Evolutionary conservation across 1,140 invertebrate species (phyloP).

Genomic region (Rhopalosiphum maidis): DNA sequence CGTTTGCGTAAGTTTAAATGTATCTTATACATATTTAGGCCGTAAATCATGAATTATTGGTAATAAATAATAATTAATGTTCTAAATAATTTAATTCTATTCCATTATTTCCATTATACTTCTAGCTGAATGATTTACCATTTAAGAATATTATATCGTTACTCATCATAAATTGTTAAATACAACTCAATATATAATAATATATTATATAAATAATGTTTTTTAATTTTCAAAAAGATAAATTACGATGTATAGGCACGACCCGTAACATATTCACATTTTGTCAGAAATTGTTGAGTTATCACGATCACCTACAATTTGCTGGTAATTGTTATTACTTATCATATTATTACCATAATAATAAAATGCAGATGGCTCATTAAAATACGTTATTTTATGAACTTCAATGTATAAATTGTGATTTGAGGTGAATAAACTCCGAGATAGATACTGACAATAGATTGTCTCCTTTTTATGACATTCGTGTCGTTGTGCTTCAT

Average conservation of each 20-base stretch:
- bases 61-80: not conserved
- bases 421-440: not conserved
- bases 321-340: not conserved
- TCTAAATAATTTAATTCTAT: too few relatives aligned
- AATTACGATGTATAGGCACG: not conserved
- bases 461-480: too few relatives aligned
- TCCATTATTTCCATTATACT: not conserved
- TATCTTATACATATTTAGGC: not conserved
- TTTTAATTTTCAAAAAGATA: not conserved
- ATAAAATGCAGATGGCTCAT: not conserved
- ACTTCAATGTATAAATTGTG: not conserved
- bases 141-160: not conserved
- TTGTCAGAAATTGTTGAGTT: not conserved
- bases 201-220: not conserved
- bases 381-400: not conserved
- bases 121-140: not conserved
- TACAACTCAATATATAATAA: not conserved
- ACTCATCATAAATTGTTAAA: not conserved
- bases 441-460: too few relatives aligned
- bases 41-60: not conserved
- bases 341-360: not conserved
- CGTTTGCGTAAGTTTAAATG: not conserved
- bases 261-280: not conserved
- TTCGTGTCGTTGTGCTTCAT: too few relatives aligned
- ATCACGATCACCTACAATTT: not conserved